Conservation (phyloP, 2,113 vertebrate genomes). For the Sardina pilchardus region DNA sequence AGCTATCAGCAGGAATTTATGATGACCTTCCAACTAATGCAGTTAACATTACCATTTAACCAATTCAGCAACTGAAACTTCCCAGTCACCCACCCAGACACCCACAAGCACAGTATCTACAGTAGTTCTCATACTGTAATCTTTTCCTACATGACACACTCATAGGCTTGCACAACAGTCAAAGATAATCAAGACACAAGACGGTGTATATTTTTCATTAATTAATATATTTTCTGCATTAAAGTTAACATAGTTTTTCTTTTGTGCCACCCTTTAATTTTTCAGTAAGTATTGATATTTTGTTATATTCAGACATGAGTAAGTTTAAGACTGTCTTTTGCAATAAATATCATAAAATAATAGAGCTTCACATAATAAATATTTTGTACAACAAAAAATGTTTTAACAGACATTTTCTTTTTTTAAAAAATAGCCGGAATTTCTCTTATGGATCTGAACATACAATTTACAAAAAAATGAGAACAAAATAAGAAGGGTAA, state of each 20-base stretch:
- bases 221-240: conserved; percentile 99
- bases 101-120: not conserved
- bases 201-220: conserved; percentile 82
- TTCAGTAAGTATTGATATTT: conserved; percentile 98
- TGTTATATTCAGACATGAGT: conserved; percentile 99
- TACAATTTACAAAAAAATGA: conserved; percentile 79
- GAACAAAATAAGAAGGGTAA: conserved; percentile 48
- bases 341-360: conserved; percentile 99
- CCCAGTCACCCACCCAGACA: not conserved
- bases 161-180: not conserved
- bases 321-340: conserved; percentile 97
- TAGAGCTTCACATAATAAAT: conserved; percentile 99
- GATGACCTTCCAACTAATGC: not conserved
- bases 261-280: conserved; percentile 88
- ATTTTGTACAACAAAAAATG: conserved; percentile 92
- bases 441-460: conserved; percentile 94
- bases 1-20: not conserved
- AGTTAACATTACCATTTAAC: not conserved
- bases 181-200: conserved; percentile 62
- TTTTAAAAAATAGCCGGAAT: conserved; percentile 97
- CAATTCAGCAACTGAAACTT: not conserved
- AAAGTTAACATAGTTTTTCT: conserved; percentile 98
- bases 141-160: not conserved
- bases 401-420: conserved; percentile 91
- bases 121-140: not conserved